A percentile compares a stretch with the other conserved stretches of the same genome.
Conservation (phyloP, 2,888 invertebrate species). For the Pristionchus exspectatus region DNA sequence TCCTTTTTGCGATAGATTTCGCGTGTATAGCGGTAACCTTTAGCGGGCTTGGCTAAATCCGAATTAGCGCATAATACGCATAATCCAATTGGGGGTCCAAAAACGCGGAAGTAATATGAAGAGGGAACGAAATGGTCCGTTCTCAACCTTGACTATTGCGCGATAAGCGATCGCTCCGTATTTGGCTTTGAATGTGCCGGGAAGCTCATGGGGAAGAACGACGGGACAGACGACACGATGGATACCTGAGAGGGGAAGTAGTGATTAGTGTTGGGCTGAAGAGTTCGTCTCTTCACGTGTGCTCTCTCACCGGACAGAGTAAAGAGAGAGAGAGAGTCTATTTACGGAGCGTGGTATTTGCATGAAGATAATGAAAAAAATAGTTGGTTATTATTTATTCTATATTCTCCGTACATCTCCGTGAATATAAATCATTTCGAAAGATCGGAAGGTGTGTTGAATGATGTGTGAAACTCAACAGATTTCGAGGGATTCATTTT, state of each 20-base stretch:
- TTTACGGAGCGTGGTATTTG: too few species aligned
- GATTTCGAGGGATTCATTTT: too few species aligned
- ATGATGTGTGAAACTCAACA: too few species aligned
- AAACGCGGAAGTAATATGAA: neutral
- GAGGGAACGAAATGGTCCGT: neutral
- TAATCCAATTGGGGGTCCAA: neutral
- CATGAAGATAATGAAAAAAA: too few species aligned
- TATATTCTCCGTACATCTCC: too few species aligned
- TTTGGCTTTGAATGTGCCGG: constrained; percentile 50
- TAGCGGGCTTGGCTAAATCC: neutral
- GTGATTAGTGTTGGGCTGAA: neutral
- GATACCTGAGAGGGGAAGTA: neutral
- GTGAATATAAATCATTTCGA: too few species aligned
- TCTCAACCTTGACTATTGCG: constrained; percentile 50
- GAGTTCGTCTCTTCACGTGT: neutral
- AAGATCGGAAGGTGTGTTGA: too few species aligned
- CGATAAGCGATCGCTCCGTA: constrained; percentile 54
- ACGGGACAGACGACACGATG: constrained; percentile 54
- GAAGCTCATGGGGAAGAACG: constrained; percentile 39
- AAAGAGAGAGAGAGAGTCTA: too few species aligned
- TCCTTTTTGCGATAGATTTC: neutral
- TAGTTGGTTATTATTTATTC: too few species aligned
- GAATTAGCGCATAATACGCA: constrained; percentile 23
- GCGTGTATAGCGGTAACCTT: neutral
- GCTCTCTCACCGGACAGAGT: too few species aligned